Evolutionary conservation across 2,113 vertebrate species (phyloP), one percentile per base, ranked within the genome.

Genomic region (Tylochromis polylepis): DNA sequence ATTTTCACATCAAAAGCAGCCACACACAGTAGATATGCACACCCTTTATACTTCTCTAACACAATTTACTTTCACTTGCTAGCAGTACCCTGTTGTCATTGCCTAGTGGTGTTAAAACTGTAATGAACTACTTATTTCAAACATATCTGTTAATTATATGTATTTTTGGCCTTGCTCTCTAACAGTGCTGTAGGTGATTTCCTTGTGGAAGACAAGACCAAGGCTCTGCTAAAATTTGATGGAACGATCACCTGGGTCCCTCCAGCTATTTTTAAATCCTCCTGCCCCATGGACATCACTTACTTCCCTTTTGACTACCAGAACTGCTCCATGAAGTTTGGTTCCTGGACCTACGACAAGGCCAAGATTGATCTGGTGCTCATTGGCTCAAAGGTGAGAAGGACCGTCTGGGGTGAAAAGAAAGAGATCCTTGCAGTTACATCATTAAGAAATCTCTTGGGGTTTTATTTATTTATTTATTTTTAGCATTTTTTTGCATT

Each of bases 301-400:
- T 99, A 98, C 93, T 99, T 98, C 89, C 98, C 98, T 2, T 99
- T 99, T 87, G 98, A 99, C 92, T 98, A 99, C 93, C 98, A 99
- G 92, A 99, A 99, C 85, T 99, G 98, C 94, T 98, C 98, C 18
- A 95, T 99, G 95, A 99, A 99, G 93, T 99, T 99, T 92, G 98
- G 98, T 22, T 99, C 98, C 8, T 99, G 98, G 98, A 98, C 98
- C 3, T 98, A 99, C 2, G 98, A 99, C 95, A 99, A 99, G 92
- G 98, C 98, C 84, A 97, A 99, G 96, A 99, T 99, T 5, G 97
- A 99, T 95, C 96, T 99, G 82, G 94, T 97, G 24, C 97, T 99
- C 77, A 95, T 99, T 75, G 98, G 98, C 11, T 98, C 98, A 80
- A 98, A 98, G 97, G 98, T 99, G 62, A 86, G 89, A 83, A 18